Base-by-base conservation (phyloP, 2,797 vertebrate species). In the Microchirus variegatus region DNA sequence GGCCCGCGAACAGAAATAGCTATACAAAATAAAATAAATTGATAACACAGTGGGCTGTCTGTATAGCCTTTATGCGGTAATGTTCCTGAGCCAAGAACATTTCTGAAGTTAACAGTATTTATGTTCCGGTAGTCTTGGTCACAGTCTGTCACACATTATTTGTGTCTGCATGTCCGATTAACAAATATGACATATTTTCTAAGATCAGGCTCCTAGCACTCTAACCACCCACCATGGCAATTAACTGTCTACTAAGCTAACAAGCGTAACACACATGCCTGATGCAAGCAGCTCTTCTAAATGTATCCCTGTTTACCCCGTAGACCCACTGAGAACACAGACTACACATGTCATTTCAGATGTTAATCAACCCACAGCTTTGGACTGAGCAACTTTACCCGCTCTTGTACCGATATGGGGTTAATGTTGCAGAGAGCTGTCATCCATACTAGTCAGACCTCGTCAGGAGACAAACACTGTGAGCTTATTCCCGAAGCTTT, bases 161-260 rank as follows among this genome's bases (percentile, higher is more conserved):
- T 90, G 77, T 87, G 87, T 91, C 85, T 82, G 84, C 87, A 80
- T 87, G 89, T 91, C 87, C 82, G 81, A 89, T 92, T 89, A 89
- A 87, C 85, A 90, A 90, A 89, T 89, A 73, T 90, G 87, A 89
- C 90, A 89, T 89, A 82, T 90, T 91, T 31, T 74, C 82, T 87
- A 88, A 89, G 80, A 92, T 89, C 86, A 87, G 83, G 85, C 90
- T 90, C 83, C 86, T 89, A 89, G 91, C 90, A 64, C 87, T 90
- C 83, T 70, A 83, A 86, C 89, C 91, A 89, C 89, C 90, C 91
- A 91, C 91, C 82, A 87, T 84, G 88, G 89, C 89, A 90, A 92
- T 92, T 92, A 90, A 78, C 87, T 88, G 89, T 90, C 88, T 87
- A 87, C 89, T 90, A 90, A 91, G 87, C 89, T 91, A 92, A 92